phyloP scores from a whole-genome alignment of 2,113 vertebrate genomes.

The Microcebus lehilahytsara region DNA sequence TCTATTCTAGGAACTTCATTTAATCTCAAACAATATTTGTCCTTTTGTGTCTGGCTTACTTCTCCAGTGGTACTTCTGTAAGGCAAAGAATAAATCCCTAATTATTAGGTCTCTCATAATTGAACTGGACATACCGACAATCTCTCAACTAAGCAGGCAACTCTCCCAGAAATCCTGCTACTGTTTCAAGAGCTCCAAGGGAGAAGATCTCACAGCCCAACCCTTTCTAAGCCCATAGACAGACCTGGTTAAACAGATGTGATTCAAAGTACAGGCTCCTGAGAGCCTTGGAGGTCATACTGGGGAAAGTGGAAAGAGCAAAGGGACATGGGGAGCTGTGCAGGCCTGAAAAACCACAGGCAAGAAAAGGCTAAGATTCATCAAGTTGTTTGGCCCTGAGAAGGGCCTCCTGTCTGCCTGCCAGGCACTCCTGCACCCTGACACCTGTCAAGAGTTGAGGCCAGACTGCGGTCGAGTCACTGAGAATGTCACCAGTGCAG shows the following conservation, averaged over 20 bases:
- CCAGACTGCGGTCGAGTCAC: background rate
- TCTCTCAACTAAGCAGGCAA: background rate
- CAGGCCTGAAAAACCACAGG: background rate
- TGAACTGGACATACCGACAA: background rate
- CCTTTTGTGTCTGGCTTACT: background rate
- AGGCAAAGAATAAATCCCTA: background rate
- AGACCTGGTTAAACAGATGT: background rate
- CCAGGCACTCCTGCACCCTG: background rate
- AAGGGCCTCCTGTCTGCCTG: background rate
- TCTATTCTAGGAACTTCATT: background rate
- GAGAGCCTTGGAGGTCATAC: background rate
- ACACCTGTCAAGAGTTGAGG: constrained; percentile 60
- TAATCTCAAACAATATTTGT: background rate
- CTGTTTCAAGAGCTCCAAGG: background rate
- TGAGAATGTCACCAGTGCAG: constrained; percentile 28
- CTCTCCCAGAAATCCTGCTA: constrained; percentile 44
- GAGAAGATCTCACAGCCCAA: background rate
- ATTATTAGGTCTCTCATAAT: background rate
- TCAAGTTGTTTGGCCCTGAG: background rate
- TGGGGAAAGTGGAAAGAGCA: background rate
- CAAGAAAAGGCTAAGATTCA: background rate
- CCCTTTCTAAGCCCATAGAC: background rate
- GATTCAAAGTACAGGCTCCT: background rate
- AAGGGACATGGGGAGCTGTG: background rate
- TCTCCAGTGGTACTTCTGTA: background rate